Evolutionary conservation across 2,888 invertebrate species (phyloP).

Genomic region (Bhutanitis thaidina): DNA sequence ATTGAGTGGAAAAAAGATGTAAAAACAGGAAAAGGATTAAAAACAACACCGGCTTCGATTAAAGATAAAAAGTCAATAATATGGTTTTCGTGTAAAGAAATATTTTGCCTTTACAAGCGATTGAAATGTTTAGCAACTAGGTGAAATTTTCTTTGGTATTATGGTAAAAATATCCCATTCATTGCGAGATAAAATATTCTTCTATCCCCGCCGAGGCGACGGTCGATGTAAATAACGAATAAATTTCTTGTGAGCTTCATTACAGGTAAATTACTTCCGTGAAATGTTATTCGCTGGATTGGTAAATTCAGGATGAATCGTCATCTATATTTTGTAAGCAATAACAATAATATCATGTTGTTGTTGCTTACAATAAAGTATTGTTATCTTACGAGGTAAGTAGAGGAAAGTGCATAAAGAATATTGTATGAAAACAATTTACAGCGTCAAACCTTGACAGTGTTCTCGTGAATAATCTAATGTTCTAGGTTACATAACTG

Average conservation of each 20-base stretch:
- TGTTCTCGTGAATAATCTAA: no score
- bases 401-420: no score
- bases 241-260: constrained; percentile 47
- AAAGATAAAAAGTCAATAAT: constrained; percentile 24
- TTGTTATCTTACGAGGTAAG: no score
- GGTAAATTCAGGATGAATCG: constrained; percentile 22
- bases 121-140: constrained; percentile 56
- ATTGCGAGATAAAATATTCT: constrained; percentile 61
- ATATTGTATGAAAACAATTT: no score
- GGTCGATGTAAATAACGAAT: constrained; percentile 64
- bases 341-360: no score
- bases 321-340: constrained; percentile 9
- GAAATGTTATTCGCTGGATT: constrained; percentile 25
- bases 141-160: constrained; percentile 58
- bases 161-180: constrained; percentile 63
- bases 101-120: constrained; percentile 19
- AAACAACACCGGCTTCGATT: constrained; percentile 1
- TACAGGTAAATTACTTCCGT: constrained; percentile 35
- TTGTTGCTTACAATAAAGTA: no score
- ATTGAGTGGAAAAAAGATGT: no score
- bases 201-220: constrained; percentile 47
- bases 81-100: constrained; percentile 24
- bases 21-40: not conserved
- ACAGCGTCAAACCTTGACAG: no score
- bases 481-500: no score